Percentiles rank a stretch among this genome's conserved stretches.
These are phyloP conservation scores for Lissonota sp. DNA, from an alignment of 2,888 invertebrate genomes.

Conservation along the genomic window DNA sequence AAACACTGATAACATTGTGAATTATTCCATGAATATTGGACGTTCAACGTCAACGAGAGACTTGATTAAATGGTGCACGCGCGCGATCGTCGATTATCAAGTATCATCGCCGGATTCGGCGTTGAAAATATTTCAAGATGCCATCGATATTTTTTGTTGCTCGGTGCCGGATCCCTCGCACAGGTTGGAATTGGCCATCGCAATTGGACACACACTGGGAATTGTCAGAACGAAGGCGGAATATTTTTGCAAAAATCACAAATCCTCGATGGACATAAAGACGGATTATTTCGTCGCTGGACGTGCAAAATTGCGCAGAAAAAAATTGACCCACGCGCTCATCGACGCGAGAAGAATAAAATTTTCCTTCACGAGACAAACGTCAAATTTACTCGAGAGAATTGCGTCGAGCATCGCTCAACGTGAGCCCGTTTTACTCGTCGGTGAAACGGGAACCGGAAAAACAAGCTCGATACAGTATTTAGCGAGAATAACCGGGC, in stretches of 20 bases:
- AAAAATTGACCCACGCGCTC: constrained; percentile 72
- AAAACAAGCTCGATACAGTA: constrained; percentile 98
- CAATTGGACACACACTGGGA: constrained; percentile 92
- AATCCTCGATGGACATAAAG: constrained; percentile 89
- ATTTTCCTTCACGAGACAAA: constrained; percentile 93
- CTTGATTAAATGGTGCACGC: constrained; percentile 95
- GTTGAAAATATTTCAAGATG: constrained; percentile 92
- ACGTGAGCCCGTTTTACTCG: constrained; percentile 95
- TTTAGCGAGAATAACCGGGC: constrained; percentile 92
- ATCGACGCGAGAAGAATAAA: constrained; percentile 84
- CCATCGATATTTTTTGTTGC: constrained; percentile 95
- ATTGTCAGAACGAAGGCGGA: constrained; percentile 93
- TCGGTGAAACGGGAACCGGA: constrained; percentile 99
- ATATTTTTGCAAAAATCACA: constrained; percentile 91
- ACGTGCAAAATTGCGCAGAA: constrained; percentile 84
- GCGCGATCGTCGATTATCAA: constrained; percentile 90
- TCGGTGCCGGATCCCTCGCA: constrained; percentile 87
- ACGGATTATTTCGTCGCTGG: constrained; percentile 88
- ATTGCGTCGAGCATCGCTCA: constrained; percentile 93
- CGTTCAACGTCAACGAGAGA: constrained; percentile 93
- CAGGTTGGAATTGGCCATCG: constrained; percentile 88
- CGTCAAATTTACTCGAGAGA: constrained; percentile 93
- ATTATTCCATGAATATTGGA: constrained; percentile 84
- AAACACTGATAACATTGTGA: constrained; percentile 85
- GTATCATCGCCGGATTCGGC: constrained; percentile 89